phyloP scores from a whole-genome alignment of 2,888 invertebrate genomes.

The Caenorhabditis doughertyi region DNA sequence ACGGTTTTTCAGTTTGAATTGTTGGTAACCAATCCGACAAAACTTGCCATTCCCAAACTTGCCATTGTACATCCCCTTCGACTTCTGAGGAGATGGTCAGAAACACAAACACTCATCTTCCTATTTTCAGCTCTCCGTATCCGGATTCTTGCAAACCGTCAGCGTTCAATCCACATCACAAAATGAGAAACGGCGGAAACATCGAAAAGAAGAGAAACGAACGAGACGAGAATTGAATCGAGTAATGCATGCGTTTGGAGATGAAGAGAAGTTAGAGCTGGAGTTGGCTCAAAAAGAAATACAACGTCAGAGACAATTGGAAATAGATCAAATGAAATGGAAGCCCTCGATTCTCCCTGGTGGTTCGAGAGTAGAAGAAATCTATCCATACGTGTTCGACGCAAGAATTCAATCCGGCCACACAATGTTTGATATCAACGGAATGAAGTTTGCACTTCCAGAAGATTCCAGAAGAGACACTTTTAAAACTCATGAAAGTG shows the following conservation, averaged over 20 bases:
- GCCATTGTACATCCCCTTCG: slow-evolving; percentile 39
- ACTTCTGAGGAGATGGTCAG: neutral
- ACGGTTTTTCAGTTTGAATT: neutral
- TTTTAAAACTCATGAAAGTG: slow-evolving; percentile 90
- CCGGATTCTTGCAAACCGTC: slow-evolving; percentile 69
- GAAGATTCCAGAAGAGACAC: slow-evolving; percentile 89
- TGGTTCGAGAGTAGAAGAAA: slow-evolving; percentile 77
- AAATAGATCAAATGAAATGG: slow-evolving; percentile 82
- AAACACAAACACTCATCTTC: slow-evolving; percentile 12
- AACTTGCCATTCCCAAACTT: slow-evolving; percentile 30
- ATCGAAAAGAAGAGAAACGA: slow-evolving; percentile 74
- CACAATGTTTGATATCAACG: slow-evolving; percentile 89
- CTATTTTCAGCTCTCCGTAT: slow-evolving; percentile 49
- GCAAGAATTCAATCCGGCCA: slow-evolving; percentile 88
- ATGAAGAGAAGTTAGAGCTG: slow-evolving; percentile 73
- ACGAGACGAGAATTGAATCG: slow-evolving; percentile 83
- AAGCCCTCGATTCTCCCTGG: slow-evolving; percentile 77
- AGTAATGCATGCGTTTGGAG: slow-evolving; percentile 89
- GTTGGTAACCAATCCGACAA: slow-evolving; percentile 16
- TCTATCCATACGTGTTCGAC: slow-evolving; percentile 93
- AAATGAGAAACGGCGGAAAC: slow-evolving; percentile 67
- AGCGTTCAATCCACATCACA: slow-evolving; percentile 73
- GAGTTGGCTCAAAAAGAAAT: slow-evolving; percentile 74
- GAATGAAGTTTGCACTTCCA: slow-evolving; percentile 89
- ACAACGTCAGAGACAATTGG: slow-evolving; percentile 82